A percentile compares a stretch with the other conserved stretches of the same genome.
Conservation (phyloP, 1,140 invertebrate species). For the Agrypnia vestita region DNA sequence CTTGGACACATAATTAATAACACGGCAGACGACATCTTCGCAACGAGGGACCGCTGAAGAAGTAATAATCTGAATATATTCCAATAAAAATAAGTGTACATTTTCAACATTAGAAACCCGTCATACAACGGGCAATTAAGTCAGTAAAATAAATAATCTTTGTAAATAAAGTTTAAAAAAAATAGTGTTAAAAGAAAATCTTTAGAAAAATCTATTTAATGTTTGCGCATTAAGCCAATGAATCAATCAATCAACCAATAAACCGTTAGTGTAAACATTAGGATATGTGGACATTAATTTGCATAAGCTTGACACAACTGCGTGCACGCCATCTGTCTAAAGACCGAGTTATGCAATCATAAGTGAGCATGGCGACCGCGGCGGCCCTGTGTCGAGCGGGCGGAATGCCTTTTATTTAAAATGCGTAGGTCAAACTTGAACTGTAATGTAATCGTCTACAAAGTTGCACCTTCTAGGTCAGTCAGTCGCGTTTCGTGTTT, state of each 20-base stretch:
- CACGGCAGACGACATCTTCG: too few relatives aligned
- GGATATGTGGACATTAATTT: constrained; percentile 17
- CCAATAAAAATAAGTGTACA: too few relatives aligned
- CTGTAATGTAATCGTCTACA: constrained; percentile 39
- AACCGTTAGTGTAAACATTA: constrained; percentile 28
- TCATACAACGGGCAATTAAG: too few relatives aligned
- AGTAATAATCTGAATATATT: too few relatives aligned
- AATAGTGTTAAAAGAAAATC: too few relatives aligned
- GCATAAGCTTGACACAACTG: constrained; percentile 11
- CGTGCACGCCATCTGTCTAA: constrained; percentile 11
- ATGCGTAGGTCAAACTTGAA: constrained; percentile 56
- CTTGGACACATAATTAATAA: too few relatives aligned
- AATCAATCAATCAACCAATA: constrained; percentile 13
- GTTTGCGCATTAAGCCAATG: background rate
- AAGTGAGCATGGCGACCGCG: constrained; percentile 3
- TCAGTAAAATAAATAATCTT: too few relatives aligned
- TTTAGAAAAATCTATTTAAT: too few relatives aligned
- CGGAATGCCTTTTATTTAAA: constrained; percentile 57
- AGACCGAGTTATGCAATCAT: constrained; percentile 15
- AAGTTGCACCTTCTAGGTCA: constrained; percentile 43
- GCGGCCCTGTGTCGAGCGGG: constrained; percentile 34
- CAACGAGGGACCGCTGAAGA: too few relatives aligned
- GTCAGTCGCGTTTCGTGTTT: constrained; percentile 50
- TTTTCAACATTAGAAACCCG: too few relatives aligned
- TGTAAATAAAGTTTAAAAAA: too few relatives aligned